Evolutionary conservation across 2,888 invertebrate genomes (phyloP), one percentile per base, ranked within the genome.

Genomic region (Orchesellides sinensis): DNA sequence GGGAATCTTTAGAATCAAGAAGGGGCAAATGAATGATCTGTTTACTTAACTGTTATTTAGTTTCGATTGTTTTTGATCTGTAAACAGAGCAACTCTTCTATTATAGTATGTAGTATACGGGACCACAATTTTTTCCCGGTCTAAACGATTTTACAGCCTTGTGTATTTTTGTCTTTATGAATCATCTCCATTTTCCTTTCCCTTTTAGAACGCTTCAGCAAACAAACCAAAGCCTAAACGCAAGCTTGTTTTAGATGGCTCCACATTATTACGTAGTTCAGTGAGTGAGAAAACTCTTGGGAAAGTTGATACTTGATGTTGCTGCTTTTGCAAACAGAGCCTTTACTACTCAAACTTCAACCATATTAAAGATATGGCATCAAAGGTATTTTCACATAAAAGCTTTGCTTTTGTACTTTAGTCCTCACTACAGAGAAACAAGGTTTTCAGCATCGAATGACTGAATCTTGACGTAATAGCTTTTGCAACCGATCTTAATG

Each of bases 401-500:
- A 19, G 23, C 59, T 59, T 17, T 59, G 5, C n/a, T 29, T 12
- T 56, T 32, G 10, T 40, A 2, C 10, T n/a, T 14, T 23, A 59
- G 59, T 5, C n/a, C 52, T 52, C 21, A n/a, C 8, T 47, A 52
- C 52, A n/a, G n/a, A n/a, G n/a, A n/a, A n/a, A n/a, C n/a, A n/a
- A n/a, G n/a, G n/a, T n/a, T n/a, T n/a, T n/a, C n/a, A n/a, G n/a
- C 23, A 19, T 52, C 52, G 5, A 52, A 23, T 21, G 52, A 52
- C 52, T 52, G 52, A n/a, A 52, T 52, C 52, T 59, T 59, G 59
- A 59, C 25, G 59, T 29, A 27, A 56, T 56, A 70, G 63, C 61
- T 78, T 52, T 59, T 61, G 70, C 65, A 70, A 70, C 78, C 40
- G 70, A 54, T 79, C 63, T 72, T 72, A 72, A 79, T 79, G 72